Percentiles rank a stretch among this genome's conserved stretches.
These are phyloP conservation scores for Chironomus riparius DNA, from an alignment of 2,888 invertebrate genomes.

Conservation along the genomic window DNA sequence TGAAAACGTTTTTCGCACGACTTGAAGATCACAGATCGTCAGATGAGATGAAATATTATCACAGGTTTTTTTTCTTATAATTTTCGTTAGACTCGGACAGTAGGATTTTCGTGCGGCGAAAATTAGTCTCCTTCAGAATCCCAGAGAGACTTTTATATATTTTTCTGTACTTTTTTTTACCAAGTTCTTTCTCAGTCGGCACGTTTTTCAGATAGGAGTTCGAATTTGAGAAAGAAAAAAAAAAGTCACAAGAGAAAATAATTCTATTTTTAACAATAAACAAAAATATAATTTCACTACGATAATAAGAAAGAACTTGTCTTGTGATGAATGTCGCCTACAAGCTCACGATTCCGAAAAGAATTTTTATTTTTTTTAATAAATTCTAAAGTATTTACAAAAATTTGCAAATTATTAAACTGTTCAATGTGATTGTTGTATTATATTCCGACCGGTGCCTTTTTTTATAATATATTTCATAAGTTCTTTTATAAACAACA, in stretches of 20 bases:
- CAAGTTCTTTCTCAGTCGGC: background rate
- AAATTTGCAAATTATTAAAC: too few relatives aligned
- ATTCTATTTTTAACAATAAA: background rate
- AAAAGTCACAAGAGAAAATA: background rate
- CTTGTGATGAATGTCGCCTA: background rate
- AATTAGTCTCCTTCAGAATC: background rate
- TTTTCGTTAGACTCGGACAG: background rate
- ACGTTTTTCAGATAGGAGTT: background rate
- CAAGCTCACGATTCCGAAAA: too few relatives aligned
- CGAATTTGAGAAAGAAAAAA: background rate
- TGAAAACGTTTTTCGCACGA: background rate
- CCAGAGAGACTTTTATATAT: background rate
- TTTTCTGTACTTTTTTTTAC: background rate
- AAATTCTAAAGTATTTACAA: too few relatives aligned
- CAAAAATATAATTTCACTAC: background rate
- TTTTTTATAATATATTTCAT: too few relatives aligned
- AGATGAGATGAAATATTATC: constrained; percentile 13
- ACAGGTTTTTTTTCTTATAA: constrained; percentile 6
- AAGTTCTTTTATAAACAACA: too few relatives aligned
- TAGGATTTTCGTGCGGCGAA: background rate
- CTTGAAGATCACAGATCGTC: background rate
- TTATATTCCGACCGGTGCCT: too few relatives aligned
- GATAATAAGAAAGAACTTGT: background rate
- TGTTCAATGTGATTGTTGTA: too few relatives aligned
- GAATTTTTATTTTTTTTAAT: too few relatives aligned